Conservation (phyloP, 2,797 vertebrate species). For the Centropyge bicolor region DNA sequence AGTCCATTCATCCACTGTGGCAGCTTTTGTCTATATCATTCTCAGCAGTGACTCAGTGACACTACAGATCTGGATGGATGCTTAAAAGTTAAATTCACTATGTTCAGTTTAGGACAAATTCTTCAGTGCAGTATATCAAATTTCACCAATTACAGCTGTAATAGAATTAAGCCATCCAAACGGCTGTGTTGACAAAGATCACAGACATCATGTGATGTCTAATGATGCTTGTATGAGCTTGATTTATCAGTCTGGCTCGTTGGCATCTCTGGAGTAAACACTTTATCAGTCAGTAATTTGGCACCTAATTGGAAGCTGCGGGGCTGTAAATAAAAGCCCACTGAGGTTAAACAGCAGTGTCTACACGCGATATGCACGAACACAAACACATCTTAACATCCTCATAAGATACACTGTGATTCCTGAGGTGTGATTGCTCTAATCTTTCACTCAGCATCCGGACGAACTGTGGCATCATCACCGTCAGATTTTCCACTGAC, state of each 20-base stretch:
- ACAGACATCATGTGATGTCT: constrained; percentile 53
- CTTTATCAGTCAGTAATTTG: background rate
- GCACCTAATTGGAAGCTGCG: background rate
- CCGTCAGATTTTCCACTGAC: constrained; percentile 7
- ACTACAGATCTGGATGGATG: background rate
- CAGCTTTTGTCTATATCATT: constrained; percentile 59
- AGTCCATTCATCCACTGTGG: constrained; percentile 41
- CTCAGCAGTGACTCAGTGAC: constrained; percentile 42
- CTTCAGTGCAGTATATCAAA: constrained; percentile 1
- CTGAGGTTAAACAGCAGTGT: background rate
- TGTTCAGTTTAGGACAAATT: background rate
- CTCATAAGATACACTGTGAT: background rate
- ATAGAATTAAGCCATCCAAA: constrained; percentile 19
- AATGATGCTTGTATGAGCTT: constrained; percentile 18
- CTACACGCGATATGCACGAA: background rate
- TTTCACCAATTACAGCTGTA: constrained; percentile 23
- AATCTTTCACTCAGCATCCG: background rate
- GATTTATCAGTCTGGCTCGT: constrained; percentile 30
- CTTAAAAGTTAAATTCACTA: background rate
- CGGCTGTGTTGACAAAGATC: constrained; percentile 5
- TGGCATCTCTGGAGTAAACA: constrained; percentile 4
- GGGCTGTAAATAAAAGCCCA: background rate
- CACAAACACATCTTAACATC: background rate
- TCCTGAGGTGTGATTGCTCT: background rate
- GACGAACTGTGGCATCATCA: background rate